Evolutionary conservation across 2,888 invertebrate species (phyloP), one percentile per base, ranked within the genome.

Genomic region (Drosophila parthenogenetica): DNA sequence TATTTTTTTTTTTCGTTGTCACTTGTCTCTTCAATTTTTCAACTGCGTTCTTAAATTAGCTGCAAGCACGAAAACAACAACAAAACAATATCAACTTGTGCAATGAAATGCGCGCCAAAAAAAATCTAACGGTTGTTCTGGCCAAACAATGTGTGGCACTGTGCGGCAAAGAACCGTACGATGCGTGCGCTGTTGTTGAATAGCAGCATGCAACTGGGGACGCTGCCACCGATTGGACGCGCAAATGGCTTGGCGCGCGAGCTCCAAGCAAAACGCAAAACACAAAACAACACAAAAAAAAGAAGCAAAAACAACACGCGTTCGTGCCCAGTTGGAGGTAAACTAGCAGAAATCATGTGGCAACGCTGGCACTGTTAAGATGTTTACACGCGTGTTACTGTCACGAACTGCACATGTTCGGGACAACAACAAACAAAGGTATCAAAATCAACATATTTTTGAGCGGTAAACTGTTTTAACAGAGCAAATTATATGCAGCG

Each of bases 91-190:
- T 5, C 62, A 37, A 32, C 29, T 29, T 5, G 29, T 29, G 29
- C 19, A 25, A 49, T 32, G 4, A 63, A 71, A 51, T 73, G 81
- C 87, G 87, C 87, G 81, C 87, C 81, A 87, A 82, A 81, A 81
- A 32, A 55, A 39, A 16, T 16, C 13, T 8, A 49, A 35, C 48
- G 14, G 35, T 40, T 35, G 29, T 40, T 29, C 50, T 45, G 43
- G 22, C 35, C 35, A 50, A 48, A 7, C 2, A 29, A 2, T 29
- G 29, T 29, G 7, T 17, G 25, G 11, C 53, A n/a, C 29, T 37
- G 42, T n/a, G 40, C n/a, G 2, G 29, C 2, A 10, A 35, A 50
- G n/a, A n/a, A 35, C n/a, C 7, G 5, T 25, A 5, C n/a, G 14
- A 32, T 58, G 40, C 72, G 54, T 70, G 69, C 76, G 79, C 49